These are phyloP conservation scores for Thaleichthys pacificus DNA, from an alignment of 2,797 vertebrate species.

Conservation along the genomic window DNA sequence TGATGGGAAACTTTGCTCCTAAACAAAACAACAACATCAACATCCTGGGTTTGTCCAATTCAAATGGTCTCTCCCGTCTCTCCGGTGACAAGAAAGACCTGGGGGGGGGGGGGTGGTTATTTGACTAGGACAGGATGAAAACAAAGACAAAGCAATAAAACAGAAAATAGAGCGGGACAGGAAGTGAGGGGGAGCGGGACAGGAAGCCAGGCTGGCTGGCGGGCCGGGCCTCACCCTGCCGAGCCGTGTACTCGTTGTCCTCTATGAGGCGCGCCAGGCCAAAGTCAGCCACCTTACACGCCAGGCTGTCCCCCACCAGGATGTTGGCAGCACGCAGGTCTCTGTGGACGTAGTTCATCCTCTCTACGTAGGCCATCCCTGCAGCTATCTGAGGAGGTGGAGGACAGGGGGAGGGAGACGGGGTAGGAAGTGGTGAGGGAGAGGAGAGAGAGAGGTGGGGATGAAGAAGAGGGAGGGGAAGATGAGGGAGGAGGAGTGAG, in stretches of 20 bases:
- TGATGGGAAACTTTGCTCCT: slow-evolving; percentile 98
- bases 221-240: slow-evolving; percentile 80
- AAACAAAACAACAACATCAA: neutral
- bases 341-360: slow-evolving; percentile 97
- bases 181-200: no score
- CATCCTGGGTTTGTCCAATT: neutral
- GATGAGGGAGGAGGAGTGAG: no score
- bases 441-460: neutral
- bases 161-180: no score
- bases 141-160: no score
- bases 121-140: no score
- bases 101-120: neutral
- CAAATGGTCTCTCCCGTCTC: no score
- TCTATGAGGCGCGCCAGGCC: slow-evolving; percentile 94
- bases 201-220: no score
- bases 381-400: slow-evolving; percentile 85
- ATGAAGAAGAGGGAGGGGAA: neutral
- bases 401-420: neutral
- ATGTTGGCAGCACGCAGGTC: slow-evolving; percentile 96
- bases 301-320: slow-evolving; percentile 91
- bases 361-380: slow-evolving; percentile 95
- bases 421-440: neutral
- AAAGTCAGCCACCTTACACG: slow-evolving; percentile 95
- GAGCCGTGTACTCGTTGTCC: slow-evolving; percentile 96
- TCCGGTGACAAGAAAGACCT: neutral